Evolutionary conservation across 1,140 invertebrate genomes (phyloP).

Genomic region (Atta colombica): DNA sequence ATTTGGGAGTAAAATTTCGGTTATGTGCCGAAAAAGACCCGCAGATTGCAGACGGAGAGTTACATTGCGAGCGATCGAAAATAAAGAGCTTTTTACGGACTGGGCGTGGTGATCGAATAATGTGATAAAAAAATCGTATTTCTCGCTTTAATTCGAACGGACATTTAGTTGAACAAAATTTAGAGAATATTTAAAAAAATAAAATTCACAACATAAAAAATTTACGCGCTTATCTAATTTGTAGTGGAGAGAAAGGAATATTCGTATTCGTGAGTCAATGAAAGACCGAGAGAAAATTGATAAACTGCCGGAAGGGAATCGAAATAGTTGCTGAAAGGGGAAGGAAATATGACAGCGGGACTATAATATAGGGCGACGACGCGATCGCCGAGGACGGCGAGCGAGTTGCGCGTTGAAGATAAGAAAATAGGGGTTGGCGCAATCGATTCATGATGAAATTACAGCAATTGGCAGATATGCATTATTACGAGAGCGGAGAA

Average conservation of each 20-base stretch:
- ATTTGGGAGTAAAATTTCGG: too few species aligned
- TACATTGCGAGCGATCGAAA: constrained; percentile 28
- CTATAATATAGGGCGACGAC: constrained; percentile 39
- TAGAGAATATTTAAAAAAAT: neutral
- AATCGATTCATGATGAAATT: constrained; percentile 45
- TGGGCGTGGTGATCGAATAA: neutral
- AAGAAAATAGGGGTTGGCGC: constrained; percentile 47
- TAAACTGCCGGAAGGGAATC: constrained; percentile 56
- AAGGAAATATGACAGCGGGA: constrained; percentile 22
- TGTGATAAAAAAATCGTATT: constrained; percentile 24
- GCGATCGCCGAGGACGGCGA: constrained; percentile 24
- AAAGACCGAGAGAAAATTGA: constrained; percentile 51
- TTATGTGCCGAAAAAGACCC: too few species aligned
- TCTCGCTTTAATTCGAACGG: neutral
- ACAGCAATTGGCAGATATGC: constrained; percentile 55
- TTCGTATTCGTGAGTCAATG: neutral
- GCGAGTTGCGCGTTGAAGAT: constrained; percentile 51
- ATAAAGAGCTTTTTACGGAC: neutral
- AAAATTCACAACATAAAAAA: neutral
- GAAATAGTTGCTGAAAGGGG: constrained; percentile 40
- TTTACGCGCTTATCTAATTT: neutral
- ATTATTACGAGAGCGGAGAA: constrained; percentile 39
- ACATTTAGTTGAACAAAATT: neutral
- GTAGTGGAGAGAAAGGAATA: neutral
- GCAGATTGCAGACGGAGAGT: too few species aligned